phyloP scores from a whole-genome alignment of 2,797 vertebrate genomes.

The Ciconia nigra region DNA sequence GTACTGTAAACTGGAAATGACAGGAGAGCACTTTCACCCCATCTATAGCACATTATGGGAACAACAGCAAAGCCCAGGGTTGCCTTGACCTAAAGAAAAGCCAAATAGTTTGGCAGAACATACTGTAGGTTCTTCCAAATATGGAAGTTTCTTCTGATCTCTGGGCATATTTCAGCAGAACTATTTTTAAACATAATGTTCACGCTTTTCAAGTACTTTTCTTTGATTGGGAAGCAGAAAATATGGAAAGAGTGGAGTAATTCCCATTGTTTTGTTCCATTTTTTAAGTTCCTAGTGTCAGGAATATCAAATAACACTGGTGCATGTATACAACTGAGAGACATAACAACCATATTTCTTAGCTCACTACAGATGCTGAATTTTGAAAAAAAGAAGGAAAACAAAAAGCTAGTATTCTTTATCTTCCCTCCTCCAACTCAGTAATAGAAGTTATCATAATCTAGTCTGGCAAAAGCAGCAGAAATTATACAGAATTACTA shows the following conservation, averaged over 20 bases:
- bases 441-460: neutral
- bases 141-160: constrained; percentile 55
- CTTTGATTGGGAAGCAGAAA: constrained; percentile 10
- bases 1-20: constrained; percentile 41
- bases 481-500: neutral
- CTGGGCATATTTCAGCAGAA: constrained; percentile 17
- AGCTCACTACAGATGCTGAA: neutral
- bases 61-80: constrained; percentile 45
- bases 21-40: constrained; percentile 5
- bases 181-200: constrained; percentile 52
- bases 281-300: neutral
- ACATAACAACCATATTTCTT: neutral
- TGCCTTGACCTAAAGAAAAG: constrained; percentile 68
- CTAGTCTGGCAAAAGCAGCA: neutral
- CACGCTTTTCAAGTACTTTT: constrained; percentile 37
- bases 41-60: constrained; percentile 29
- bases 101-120: constrained; percentile 65
- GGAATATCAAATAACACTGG: neutral
- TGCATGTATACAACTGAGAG: neutral
- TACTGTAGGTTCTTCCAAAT: constrained; percentile 60
- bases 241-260: neutral
- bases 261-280: neutral
- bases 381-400: neutral
- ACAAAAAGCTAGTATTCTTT: neutral
- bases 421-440: neutral